phyloP scores from a whole-genome alignment of 2,113 vertebrate species.

The Erythrocercus mccallii region DNA sequence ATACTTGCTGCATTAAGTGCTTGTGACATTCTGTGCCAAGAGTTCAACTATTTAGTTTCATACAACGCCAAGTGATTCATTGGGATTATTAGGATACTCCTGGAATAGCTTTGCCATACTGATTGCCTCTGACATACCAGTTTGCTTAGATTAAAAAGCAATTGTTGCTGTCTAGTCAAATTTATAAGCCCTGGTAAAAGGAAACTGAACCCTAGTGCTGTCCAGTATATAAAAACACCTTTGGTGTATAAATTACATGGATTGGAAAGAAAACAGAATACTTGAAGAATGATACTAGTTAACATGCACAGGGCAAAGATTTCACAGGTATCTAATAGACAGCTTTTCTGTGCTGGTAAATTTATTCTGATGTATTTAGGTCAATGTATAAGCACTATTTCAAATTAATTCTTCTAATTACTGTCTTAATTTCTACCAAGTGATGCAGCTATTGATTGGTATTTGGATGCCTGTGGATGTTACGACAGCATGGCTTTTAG shows the following conservation, averaged over 20 bases:
- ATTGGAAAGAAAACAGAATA: slow-evolving; percentile 29
- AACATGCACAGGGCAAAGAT: background rate
- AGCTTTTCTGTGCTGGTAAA: background rate
- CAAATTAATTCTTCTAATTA: background rate
- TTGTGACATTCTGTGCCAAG: slow-evolving; percentile 68
- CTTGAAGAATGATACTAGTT: background rate
- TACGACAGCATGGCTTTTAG: background rate
- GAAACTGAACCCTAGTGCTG: slow-evolving; percentile 59
- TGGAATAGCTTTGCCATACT: slow-evolving; percentile 64
- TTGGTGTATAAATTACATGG: slow-evolving; percentile 41
- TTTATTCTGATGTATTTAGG: background rate
- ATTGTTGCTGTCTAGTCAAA: slow-evolving; percentile 74
- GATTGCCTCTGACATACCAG: slow-evolving; percentile 75
- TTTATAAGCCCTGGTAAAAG: slow-evolving; percentile 69
- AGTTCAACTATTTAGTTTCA: slow-evolving; percentile 68
- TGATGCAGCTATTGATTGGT: background rate
- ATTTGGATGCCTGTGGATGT: background rate
- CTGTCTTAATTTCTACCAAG: background rate
- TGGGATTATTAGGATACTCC: slow-evolving; percentile 74
- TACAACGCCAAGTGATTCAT: slow-evolving; percentile 65
- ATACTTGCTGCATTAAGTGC: slow-evolving; percentile 56
- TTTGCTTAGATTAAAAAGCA: slow-evolving; percentile 85
- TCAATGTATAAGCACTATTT: background rate
- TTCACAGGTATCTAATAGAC: background rate
- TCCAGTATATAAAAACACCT: slow-evolving; percentile 61